Percentiles rank a stretch among this genome's conserved stretches.
phyloP scores from a whole-genome alignment of 2,113 vertebrate genomes.

The Terrapene triunguis region DNA sequence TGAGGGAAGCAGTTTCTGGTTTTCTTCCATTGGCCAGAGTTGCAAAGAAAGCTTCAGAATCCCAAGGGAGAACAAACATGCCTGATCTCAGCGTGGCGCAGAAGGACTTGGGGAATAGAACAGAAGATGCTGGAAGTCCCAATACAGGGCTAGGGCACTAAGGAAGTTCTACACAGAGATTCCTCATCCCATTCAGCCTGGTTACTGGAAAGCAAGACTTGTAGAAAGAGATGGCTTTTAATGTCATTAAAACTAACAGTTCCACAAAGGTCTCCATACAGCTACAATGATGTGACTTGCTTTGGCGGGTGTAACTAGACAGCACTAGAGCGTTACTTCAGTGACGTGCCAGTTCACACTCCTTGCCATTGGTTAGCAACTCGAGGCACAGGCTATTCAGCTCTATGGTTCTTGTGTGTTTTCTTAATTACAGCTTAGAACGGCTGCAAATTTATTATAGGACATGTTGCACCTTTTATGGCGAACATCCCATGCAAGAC shows the following conservation, averaged over 20 bases:
- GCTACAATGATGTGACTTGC: neutral
- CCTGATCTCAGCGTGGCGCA: neutral
- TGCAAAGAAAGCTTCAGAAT: neutral
- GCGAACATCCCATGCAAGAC: neutral
- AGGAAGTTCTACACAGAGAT: neutral
- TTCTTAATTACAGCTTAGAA: neutral
- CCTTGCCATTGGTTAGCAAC: neutral
- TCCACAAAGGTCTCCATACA: neutral
- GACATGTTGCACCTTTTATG: neutral
- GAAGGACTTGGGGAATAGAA: neutral
- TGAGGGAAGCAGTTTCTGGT: neutral
- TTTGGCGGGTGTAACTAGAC: neutral
- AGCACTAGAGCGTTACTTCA: neutral
- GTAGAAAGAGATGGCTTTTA: neutral
- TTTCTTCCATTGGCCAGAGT: neutral
- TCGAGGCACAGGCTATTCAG: neutral
- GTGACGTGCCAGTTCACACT: neutral
- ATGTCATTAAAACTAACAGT: neutral
- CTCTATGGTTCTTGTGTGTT: neutral
- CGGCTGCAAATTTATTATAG: neutral
- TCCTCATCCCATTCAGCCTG: neutral
- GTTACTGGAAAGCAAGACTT: neutral
- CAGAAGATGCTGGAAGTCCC: neutral
- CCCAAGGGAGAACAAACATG: neutral
- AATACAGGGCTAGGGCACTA: no score